Evolutionary conservation across 2,797 vertebrate species (phyloP).

Genomic region (Margarornis squamiger): DNA sequence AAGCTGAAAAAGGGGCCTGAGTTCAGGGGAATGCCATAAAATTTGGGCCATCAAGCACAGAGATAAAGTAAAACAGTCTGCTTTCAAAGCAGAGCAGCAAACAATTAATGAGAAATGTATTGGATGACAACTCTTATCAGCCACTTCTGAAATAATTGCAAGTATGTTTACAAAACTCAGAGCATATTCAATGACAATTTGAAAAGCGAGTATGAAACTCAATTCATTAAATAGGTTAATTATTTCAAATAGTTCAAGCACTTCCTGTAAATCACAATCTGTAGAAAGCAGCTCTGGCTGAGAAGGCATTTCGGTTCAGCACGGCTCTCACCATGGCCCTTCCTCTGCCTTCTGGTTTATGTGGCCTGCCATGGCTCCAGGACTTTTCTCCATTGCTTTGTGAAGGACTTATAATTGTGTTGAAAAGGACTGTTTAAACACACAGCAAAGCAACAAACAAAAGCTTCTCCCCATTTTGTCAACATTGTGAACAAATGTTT

Average conservation of each 20-base stretch:
- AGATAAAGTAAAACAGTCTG: not conserved
- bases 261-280: constrained; percentile 21
- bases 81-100: not conserved
- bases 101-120: constrained; percentile 24
- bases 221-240: constrained; percentile 42
- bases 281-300: not conserved
- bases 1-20: not conserved
- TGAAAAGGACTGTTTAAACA: not conserved
- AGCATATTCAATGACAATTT: constrained; percentile 39
- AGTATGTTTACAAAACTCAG: constrained; percentile 47
- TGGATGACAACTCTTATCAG: constrained; percentile 43
- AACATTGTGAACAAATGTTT: not conserved
- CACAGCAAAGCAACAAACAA: not conserved
- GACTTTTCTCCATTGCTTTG: not conserved
- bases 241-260: constrained; percentile 7
- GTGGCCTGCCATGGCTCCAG: not conserved
- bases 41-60: not conserved
- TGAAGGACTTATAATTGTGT: not conserved
- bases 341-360: not conserved
- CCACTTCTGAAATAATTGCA: constrained; percentile 53
- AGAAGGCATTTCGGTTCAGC: not conserved
- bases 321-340: not conserved
- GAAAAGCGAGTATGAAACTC: constrained; percentile 23
- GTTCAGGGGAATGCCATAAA: not conserved
- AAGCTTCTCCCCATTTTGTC: not conserved